Evolutionary conservation across 2,888 invertebrate genomes (phyloP).

Genomic region (Drosophila phalerata): DNA sequence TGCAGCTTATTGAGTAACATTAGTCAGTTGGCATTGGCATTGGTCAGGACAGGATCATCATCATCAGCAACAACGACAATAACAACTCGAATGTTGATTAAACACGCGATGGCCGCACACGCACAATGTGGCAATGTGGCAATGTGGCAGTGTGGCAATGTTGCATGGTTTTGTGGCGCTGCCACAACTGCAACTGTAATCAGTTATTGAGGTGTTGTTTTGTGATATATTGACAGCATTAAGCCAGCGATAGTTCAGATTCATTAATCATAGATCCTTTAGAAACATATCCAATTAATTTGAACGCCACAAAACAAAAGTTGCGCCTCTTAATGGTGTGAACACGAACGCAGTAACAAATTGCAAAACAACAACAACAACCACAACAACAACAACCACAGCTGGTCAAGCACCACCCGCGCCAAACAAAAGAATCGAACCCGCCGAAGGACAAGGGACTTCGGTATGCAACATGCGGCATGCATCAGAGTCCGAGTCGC

Average conservation of each 20-base stretch:
- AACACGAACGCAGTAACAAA: slow-evolving; percentile 73
- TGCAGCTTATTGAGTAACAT: slow-evolving; percentile 49
- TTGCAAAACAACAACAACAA: slow-evolving; percentile 44
- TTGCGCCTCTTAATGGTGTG: slow-evolving; percentile 74
- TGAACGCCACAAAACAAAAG: slow-evolving; percentile 54
- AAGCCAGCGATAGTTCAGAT: slow-evolving; percentile 57
- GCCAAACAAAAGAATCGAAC: slow-evolving; percentile 60
- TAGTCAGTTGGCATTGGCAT: slow-evolving; percentile 53
- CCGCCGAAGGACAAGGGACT: slow-evolving; percentile 61
- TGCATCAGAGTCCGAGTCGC: slow-evolving; percentile 25
- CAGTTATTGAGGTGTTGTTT: slow-evolving; percentile 56
- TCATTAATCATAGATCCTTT: slow-evolving; percentile 77
- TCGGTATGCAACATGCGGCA: slow-evolving; percentile 18
- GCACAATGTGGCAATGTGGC: slow-evolving; percentile 30
- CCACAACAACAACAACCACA: slow-evolving; percentile 14
- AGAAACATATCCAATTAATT: slow-evolving; percentile 63
- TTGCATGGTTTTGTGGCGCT: slow-evolving; percentile 18
- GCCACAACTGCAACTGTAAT: slow-evolving; percentile 46
- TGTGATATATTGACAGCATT: slow-evolving; percentile 78
- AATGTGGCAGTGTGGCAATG: slow-evolving; percentile 15
- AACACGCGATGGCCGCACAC: slow-evolving; percentile 61
- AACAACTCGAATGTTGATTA: slow-evolving; percentile 46
- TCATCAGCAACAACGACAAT: slow-evolving; percentile 13
- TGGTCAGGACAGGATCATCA: slow-evolving; percentile 50
- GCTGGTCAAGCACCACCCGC: slow-evolving; percentile 60